Conservation (phyloP, 2,888 invertebrate species). For the Halictus ligatus region DNA sequence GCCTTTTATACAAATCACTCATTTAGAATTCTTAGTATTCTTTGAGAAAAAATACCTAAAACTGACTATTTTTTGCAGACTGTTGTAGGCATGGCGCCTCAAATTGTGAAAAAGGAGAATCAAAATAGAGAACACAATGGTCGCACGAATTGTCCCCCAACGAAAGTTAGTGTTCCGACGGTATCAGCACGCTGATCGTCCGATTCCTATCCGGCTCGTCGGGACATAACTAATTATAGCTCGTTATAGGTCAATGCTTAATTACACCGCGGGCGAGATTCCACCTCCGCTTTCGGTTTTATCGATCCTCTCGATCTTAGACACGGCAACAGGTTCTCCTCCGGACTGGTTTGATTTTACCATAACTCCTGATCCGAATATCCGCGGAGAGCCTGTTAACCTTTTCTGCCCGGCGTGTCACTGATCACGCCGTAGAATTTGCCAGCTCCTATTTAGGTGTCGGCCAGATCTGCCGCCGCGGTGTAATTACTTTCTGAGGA, state of each 20-base stretch:
- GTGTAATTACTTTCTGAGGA: conserved; percentile 40
- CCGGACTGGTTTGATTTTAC: conserved; percentile 70
- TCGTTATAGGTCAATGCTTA: conserved; percentile 82
- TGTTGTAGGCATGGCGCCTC: neutral
- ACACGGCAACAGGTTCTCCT: conserved; percentile 73
- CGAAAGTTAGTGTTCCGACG: conserved; percentile 61
- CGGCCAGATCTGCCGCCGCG: conserved; percentile 34
- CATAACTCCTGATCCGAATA: conserved; percentile 68
- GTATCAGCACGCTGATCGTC: conserved; percentile 76
- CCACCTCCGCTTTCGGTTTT: conserved; percentile 76
- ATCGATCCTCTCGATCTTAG: conserved; percentile 77
- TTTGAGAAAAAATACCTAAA: neutral
- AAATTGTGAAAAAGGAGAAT: neutral
- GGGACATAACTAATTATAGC: conserved; percentile 81
- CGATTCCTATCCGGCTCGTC: conserved; percentile 78
- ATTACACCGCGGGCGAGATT: conserved; percentile 78
- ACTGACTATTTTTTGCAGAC: neutral
- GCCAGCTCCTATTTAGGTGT: conserved; percentile 43
- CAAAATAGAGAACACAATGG: neutral
- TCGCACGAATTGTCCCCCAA: conserved; percentile 23
- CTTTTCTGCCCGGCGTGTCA: conserved; percentile 55
- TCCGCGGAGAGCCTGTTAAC: conserved; percentile 59
- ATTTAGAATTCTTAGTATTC: neutral
- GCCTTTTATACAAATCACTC: neutral
- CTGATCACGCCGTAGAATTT: conserved; percentile 57